Evolutionary conservation across 2,113 vertebrate species (phyloP).

Genomic region (Australoheros scitulus): DNA sequence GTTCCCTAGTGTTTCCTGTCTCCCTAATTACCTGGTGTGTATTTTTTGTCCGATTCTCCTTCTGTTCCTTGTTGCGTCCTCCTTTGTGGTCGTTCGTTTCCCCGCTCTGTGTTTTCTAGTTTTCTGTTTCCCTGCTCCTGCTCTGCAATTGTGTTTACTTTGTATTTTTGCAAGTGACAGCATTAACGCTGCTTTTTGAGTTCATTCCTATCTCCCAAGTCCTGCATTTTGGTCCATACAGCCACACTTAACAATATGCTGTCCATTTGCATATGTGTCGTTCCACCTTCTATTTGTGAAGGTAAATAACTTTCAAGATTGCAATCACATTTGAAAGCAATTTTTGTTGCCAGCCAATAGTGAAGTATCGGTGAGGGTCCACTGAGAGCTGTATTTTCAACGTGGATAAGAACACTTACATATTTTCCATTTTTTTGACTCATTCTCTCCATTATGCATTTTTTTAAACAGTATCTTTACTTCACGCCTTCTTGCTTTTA

Average conservation of each 20-base stretch:
- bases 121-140: too few species aligned
- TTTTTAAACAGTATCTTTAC: background rate
- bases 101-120: too few species aligned
- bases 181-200: too few species aligned
- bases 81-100: too few species aligned
- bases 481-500: background rate
- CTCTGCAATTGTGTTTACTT: too few species aligned
- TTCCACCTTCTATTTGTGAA: constrained; percentile 20
- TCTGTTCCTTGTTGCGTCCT: too few species aligned
- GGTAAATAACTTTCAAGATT: constrained; percentile 28
- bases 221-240: too few species aligned
- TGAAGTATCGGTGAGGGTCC: background rate
- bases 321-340: background rate
- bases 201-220: too few species aligned
- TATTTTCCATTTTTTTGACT: background rate
- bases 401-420: background rate
- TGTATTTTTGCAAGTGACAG: too few species aligned
- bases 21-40: too few species aligned
- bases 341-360: background rate
- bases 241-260: background rate
- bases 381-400: background rate
- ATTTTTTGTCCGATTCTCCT: too few species aligned
- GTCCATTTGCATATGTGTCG: background rate
- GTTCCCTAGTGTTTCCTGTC: too few species aligned
- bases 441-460: background rate